Conservation (phyloP, 2,888 invertebrate genomes). For the Lasius platythorax region DNA sequence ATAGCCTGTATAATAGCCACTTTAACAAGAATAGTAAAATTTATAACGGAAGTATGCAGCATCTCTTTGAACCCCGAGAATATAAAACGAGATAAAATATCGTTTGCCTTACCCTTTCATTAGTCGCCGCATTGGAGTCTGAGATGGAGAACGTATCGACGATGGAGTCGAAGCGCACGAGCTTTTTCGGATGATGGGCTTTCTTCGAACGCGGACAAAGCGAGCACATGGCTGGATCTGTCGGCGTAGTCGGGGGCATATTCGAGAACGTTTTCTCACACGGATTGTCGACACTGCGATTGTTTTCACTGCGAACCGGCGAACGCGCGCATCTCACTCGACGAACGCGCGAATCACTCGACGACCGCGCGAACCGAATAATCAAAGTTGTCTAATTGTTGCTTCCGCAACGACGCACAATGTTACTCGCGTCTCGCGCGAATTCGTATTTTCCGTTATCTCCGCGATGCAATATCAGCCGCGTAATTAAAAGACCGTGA, state of each 20-base stretch:
- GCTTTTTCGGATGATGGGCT: constrained; percentile 87
- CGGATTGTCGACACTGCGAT: constrained; percentile 43
- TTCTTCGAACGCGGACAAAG: constrained; percentile 88
- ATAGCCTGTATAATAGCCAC: not conserved
- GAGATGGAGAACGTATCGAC: constrained; percentile 89
- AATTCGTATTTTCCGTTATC: not conserved
- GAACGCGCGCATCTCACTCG: not conserved
- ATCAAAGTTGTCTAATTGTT: not conserved
- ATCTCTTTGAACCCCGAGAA: not conserved
- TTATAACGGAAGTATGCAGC: not conserved
- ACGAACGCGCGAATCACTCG: not conserved
- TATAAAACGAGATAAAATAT: constrained; percentile 3
- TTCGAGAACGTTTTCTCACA: constrained; percentile 71
- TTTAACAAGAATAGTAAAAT: not conserved
- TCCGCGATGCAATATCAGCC: not conserved
- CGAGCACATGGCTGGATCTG: constrained; percentile 88
- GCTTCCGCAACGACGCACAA: constrained; percentile 17
- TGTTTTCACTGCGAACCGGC: constrained; percentile 31
- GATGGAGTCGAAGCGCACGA: constrained; percentile 89
- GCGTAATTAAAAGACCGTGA: constrained; percentile 14
- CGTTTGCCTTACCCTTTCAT: constrained; percentile 84
- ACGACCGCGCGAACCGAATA: constrained; percentile 6
- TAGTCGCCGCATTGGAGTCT: constrained; percentile 85
- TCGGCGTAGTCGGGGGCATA: constrained; percentile 87
- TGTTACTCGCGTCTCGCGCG: not conserved